Evolutionary conservation across 2,888 invertebrate genomes (phyloP), one percentile per base, ranked within the genome.

Genomic region (Cephonodes hylas): DNA sequence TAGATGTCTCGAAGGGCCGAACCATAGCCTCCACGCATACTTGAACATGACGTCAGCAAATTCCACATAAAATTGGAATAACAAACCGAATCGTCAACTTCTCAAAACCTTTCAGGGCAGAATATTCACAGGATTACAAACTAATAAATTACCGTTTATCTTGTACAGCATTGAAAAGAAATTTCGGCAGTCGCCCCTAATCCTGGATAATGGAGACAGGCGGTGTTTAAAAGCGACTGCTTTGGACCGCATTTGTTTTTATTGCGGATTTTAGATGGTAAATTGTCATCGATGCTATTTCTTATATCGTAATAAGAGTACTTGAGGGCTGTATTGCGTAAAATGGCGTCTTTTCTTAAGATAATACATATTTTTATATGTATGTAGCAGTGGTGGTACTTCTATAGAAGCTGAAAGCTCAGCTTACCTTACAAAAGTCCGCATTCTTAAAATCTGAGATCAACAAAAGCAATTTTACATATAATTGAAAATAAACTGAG

Each of bases 111-210:
- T 70, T 69, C 59, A 64, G 13, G 58, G 63, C n/a, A n/a, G n/a
- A 60, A 60, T 38, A 46, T 22, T 60, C 23, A 15, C 34, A 31
- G 58, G 69, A 66, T 71, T 64, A 64, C 65, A 45, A 64, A 63
- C 68, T 72, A 74, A 77, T 76, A 76, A 77, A 77, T 77, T 74
- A 72, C 71, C 64, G 65, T 74, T 69, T 67, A 67, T 69, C 65
- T 68, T 80, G 76, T 76, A 69, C 71, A 73, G 76, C 73, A 73
- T 73, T 80, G 77, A 74, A 76, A 75, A 74, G 75, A 76, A 78
- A 77, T 79, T 79, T 68, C 58, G 65, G 66, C 65, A 75, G 74
- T 73, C 67, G 68, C 69, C 70, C 68, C 58, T 75, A 77, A 80
- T 76, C 74, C 72, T 60, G 67, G 76, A 76, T 80, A 80, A 81